Percentiles rank a stretch among this genome's conserved stretches.
These are phyloP conservation scores for Nettapus auritus DNA, from an alignment of 2,113 vertebrate species.

Conservation along the genomic window DNA sequence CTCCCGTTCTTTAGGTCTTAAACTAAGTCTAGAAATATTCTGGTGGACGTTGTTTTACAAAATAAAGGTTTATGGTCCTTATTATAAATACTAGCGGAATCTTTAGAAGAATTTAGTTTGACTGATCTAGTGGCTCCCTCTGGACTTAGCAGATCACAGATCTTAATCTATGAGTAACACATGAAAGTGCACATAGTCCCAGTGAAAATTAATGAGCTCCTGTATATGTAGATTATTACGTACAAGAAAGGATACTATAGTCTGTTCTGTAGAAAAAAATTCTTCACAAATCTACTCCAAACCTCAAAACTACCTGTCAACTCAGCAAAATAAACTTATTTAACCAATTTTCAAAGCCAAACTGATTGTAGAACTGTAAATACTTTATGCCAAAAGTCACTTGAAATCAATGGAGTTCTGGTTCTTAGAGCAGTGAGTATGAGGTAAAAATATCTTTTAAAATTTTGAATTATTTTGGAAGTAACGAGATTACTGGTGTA, in stretches of 20 bases:
- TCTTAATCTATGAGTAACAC: not conserved
- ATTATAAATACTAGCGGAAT: not conserved
- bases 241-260: not conserved
- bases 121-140: not conserved
- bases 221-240: not conserved
- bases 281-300: not conserved
- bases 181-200: not conserved
- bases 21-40: not conserved
- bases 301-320: not conserved
- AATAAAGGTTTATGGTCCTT: not conserved
- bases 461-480: not conserved
- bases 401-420: not conserved
- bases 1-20: not conserved
- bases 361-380: not conserved
- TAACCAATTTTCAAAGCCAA: not conserved
- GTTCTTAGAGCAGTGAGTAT: not conserved
- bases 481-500: not conserved
- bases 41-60: not conserved
- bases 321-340: not conserved
- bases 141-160: not conserved
- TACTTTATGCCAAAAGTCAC: not conserved
- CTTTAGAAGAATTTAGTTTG: not conserved
- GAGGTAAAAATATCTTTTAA: not conserved
- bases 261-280: not conserved
- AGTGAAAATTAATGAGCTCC: not conserved